These are phyloP conservation scores for Melanostoma mellinum DNA, from an alignment of 2,888 invertebrate genomes.

Conservation along the genomic window DNA sequence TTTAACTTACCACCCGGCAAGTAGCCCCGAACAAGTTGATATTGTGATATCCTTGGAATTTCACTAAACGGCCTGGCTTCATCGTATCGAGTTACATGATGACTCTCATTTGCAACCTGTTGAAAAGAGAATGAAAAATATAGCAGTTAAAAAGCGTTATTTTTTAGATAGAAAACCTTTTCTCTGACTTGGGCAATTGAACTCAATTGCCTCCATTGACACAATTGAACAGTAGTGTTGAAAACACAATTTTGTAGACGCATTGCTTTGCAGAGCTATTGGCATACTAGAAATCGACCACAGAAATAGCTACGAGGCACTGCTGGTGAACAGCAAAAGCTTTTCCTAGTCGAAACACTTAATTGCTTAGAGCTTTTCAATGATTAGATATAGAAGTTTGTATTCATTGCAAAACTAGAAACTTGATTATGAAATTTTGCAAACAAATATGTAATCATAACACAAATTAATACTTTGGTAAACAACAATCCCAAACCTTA, in stretches of 20 bases:
- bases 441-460: no score
- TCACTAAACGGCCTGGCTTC: constrained; percentile 56
- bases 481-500: no score
- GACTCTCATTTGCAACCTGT: neutral
- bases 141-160: neutral
- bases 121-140: neutral
- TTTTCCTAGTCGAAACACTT: no score
- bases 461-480: no score
- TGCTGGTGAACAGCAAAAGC: no score
- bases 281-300: neutral
- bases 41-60: constrained; percentile 66
- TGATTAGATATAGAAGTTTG: no score
- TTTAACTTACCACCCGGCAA: constrained; percentile 74
- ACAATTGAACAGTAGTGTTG: neutral
- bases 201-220: neutral
- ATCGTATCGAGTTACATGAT: constrained; percentile 26
- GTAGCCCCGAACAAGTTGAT: constrained; percentile 49
- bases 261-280: neutral
- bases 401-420: no score
- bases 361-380: no score
- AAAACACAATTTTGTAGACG: neutral
- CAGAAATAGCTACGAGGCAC: neutral
- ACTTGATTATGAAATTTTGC: no score
- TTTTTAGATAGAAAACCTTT: neutral
- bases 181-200: neutral